phyloP scores from a whole-genome alignment of 2,888 invertebrate genomes.

The Eristalinus aeneus region DNA sequence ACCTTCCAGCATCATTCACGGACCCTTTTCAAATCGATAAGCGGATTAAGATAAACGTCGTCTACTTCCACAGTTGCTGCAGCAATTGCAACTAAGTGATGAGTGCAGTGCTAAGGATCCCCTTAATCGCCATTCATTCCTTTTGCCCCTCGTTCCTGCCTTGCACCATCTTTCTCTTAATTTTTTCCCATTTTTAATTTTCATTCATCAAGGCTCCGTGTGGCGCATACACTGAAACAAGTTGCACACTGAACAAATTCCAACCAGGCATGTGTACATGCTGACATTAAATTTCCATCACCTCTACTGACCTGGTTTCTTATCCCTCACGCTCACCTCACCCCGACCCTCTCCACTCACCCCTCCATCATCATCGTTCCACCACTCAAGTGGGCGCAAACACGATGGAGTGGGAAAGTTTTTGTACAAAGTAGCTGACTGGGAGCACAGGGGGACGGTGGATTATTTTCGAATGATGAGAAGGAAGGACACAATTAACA shows the following conservation, averaged over 20 bases:
- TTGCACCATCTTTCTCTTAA: slow-evolving; percentile 37
- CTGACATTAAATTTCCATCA: slow-evolving; percentile 68
- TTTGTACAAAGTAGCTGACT: neutral
- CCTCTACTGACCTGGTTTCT: slow-evolving; percentile 64
- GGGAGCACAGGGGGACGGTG: neutral
- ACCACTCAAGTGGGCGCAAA: neutral
- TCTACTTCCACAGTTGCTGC: neutral
- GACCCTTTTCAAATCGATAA: neutral
- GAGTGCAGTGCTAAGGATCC: neutral
- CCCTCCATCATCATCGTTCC: neutral
- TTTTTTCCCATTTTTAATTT: slow-evolving; percentile 52
- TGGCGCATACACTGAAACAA: neutral
- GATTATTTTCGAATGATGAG: no score
- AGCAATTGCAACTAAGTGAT: neutral
- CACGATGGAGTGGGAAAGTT: neutral
- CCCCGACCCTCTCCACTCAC: neutral
- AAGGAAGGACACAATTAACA: slow-evolving; percentile 60
- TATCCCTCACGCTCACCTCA: neutral
- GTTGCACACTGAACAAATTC: neutral
- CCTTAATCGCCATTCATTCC: neutral
- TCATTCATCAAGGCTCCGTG: slow-evolving; percentile 43
- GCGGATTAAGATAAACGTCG: neutral
- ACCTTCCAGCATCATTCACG: neutral
- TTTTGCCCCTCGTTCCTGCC: slow-evolving; percentile 9
- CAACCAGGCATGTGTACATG: slow-evolving; percentile 34